phyloP scores from a whole-genome alignment of 2,888 invertebrate species.

The Nephrotoma flavescens region DNA sequence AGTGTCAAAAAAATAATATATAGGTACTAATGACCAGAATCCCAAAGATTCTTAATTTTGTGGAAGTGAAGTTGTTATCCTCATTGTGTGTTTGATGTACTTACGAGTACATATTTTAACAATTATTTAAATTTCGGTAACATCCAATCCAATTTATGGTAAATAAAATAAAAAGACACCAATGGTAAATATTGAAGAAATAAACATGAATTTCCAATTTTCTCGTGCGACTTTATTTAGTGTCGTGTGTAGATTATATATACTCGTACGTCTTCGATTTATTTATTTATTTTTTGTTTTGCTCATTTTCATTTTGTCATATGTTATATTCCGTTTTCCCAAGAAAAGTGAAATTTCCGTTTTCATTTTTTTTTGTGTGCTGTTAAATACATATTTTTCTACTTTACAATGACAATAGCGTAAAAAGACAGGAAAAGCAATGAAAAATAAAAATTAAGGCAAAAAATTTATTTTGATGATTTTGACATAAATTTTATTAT shows the following conservation, averaged over 20 bases:
- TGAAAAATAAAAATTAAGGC: background rate
- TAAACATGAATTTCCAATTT: background rate
- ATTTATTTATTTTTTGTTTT: background rate
- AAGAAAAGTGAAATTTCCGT: background rate
- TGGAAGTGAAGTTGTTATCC: too few species aligned
- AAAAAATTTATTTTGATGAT: background rate
- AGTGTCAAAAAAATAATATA: too few species aligned
- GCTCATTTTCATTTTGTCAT: background rate
- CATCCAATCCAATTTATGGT: background rate
- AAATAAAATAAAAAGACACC: background rate
- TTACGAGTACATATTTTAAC: background rate
- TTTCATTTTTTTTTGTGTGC: background rate
- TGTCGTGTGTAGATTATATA: background rate
- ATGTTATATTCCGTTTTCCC: background rate
- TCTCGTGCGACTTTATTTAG: background rate
- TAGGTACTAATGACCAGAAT: too few species aligned
- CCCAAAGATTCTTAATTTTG: too few species aligned
- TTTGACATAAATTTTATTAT: background rate
- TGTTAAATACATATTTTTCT: background rate
- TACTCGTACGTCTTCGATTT: background rate
- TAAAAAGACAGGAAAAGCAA: background rate
- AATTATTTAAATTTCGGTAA: background rate
- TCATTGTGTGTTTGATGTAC: too few species aligned
- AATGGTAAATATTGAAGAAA: background rate
- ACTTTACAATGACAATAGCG: background rate